phyloP scores from a whole-genome alignment of 2,888 invertebrate genomes.

The Lycophotia porphyrea region DNA sequence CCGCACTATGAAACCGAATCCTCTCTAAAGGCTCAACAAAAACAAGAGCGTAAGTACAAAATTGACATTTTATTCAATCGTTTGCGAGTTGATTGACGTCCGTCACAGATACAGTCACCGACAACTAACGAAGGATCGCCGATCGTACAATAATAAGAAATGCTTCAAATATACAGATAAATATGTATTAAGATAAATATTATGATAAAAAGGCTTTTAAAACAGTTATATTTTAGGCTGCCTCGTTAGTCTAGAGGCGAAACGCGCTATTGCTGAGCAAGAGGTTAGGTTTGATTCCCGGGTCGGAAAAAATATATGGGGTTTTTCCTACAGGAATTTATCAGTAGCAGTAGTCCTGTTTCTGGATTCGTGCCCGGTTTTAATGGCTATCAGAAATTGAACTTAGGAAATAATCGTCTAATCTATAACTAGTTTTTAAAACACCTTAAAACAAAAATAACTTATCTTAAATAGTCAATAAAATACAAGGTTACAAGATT shows the following conservation, averaged over 20 bases:
- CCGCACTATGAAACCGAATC: slow-evolving; percentile 34
- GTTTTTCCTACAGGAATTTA: background rate
- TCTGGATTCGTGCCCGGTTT: background rate
- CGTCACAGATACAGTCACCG: slow-evolving; percentile 83
- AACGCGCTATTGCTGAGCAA: background rate
- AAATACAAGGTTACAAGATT: slow-evolving; percentile 19
- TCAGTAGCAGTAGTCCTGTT: too few relatives aligned
- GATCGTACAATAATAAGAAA: slow-evolving; percentile 72
- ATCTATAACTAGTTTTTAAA: slow-evolving; percentile 17
- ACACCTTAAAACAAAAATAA: background rate
- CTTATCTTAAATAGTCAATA: slow-evolving; percentile 5
- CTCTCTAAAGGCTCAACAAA: slow-evolving; percentile 54
- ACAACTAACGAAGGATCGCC: slow-evolving; percentile 85
- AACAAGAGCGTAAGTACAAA: slow-evolving; percentile 71
- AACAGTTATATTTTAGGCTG: too few relatives aligned
- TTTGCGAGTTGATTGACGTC: slow-evolving; percentile 78
- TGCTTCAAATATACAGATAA: slow-evolving; percentile 29
- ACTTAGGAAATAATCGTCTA: slow-evolving; percentile 9
- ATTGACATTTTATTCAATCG: slow-evolving; percentile 84
- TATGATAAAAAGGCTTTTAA: slow-evolving; percentile 3
- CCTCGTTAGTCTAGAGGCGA: background rate
- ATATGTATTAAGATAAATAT: slow-evolving; percentile 14
- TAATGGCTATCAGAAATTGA: background rate
- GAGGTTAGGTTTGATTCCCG: background rate
- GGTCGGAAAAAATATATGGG: background rate